Evolutionary conservation across 2,888 invertebrate species (phyloP), one percentile per base, ranked within the genome.

Genomic region (Arrhopalites spinosus): DNA sequence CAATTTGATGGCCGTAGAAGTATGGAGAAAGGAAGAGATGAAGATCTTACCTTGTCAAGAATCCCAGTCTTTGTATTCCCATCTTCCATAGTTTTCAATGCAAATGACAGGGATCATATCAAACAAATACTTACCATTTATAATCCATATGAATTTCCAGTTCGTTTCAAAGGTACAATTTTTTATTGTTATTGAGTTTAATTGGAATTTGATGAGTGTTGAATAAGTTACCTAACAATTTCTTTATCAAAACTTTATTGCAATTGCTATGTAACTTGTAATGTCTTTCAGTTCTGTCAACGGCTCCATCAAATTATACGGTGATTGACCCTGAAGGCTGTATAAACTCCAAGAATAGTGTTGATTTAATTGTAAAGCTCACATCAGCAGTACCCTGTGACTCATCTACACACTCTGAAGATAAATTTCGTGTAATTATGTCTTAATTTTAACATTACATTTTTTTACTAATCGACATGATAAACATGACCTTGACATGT

Each of bases 141-240:
- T 67, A 82, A 82, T 73, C 81, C 82, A 15, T 82, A 82, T 77
- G 82, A 81, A 25, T 82, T 82, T 71, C 78, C 80, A 1, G 80
- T 82, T 17, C 68, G 78, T 36, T 82, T 81, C 56, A 79, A 79
- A 79, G 80, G 82, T 82, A 79, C 2, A n/a, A 2, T 8, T 15
- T n/a, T 5, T n/a, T n/a, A n/a, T n/a, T n/a, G n/a, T n/a, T n/a
- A n/a, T n/a, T n/a, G n/a, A n/a, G n/a, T n/a, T n/a, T n/a, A n/a
- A n/a, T n/a, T n/a, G n/a, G n/a, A n/a, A n/a, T n/a, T n/a, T n/a
- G n/a, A n/a, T n/a, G n/a, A n/a, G n/a, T n/a, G n/a, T n/a, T n/a
- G n/a, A n/a, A n/a, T n/a, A n/a, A n/a, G n/a, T n/a, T n/a, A n/a
- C n/a, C n/a, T n/a, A n/a, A n/a, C n/a, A n/a, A n/a, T n/a, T n/a